phyloP scores from a whole-genome alignment of 2,888 invertebrate genomes.

The Melanostoma mellinum region DNA sequence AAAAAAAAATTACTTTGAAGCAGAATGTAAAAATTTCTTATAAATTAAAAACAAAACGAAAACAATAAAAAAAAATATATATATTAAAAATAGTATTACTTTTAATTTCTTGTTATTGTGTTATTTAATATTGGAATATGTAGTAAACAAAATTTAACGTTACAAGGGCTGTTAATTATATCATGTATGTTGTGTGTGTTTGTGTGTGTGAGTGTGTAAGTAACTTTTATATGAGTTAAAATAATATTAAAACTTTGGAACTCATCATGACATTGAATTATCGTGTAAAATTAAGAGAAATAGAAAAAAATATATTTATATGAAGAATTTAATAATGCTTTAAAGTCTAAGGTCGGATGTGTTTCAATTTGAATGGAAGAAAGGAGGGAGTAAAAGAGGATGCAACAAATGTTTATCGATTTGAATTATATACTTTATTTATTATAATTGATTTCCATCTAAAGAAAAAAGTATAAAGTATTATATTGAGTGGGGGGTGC shows the following conservation, averaged over 20 bases:
- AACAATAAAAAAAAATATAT: constrained; percentile 51
- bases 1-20: constrained; percentile 50
- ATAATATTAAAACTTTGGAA: constrained; percentile 18
- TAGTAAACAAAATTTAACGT: constrained; percentile 61
- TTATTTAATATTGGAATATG: constrained; percentile 59
- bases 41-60: constrained; percentile 59
- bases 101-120: constrained; percentile 47
- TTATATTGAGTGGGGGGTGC: constrained; percentile 67
- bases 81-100: constrained; percentile 66
- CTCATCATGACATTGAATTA: background rate
- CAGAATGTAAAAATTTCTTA: constrained; percentile 67
- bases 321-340: constrained; percentile 1
- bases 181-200: background rate
- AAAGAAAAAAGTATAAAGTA: constrained; percentile 61
- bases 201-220: constrained; percentile 25
- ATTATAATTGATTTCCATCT: constrained; percentile 51
- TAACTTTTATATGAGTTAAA: background rate
- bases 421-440: constrained; percentile 49
- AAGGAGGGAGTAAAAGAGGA: constrained; percentile 30
- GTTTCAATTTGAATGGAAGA: constrained; percentile 8
- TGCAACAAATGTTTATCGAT: constrained; percentile 47
- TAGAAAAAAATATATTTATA: no score
- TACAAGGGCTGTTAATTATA: constrained; percentile 36
- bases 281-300: no score
- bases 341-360: background rate